Base-by-base conservation (phyloP, 92 coral and sea anemone species). In the Epizoanthus scotinus region DNA sequence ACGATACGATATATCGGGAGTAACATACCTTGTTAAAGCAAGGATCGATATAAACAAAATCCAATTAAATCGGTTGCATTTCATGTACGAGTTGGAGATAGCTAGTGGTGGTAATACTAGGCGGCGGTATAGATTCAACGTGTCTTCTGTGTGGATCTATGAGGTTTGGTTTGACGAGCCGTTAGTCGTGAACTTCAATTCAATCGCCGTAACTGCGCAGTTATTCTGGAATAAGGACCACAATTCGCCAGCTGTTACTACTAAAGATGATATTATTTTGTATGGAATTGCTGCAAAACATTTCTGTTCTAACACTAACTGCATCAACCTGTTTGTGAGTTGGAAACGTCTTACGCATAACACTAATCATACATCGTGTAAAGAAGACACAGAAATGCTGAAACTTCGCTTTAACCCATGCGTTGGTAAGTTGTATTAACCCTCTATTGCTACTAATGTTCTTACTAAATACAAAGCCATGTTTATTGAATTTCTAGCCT, bases 81-180 rank as follows among this genome's bases (percentile, higher is more conserved):
- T 67, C 14, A 57, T 8, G 38, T 75, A 40, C 24, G 57, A 75
- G 44, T 18, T 75, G 81, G 56, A 22, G 67, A 38, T 75, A 40
- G 0, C 28, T 20, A n/a, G 40, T 59, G 81, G 22, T 24, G 27
- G 44, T 15, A 38, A 24, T 0, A 0, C 18, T 3, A 57, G 10
- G 44, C 8, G 20, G 44, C 8, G 20, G 21, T 40, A 58, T 36
- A 40, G 21, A 8, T 63, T 79, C 47, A 64, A 14, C 28, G 44
- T 79, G 64, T 19, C 62, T 27, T 62, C 61, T 0, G 63, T 49
- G 29, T 15, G 1, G 25, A 36, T 73, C 3, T 79, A 42, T 17
- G 63, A 64, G 21, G 49, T 63, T 54, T 64, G 71, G 73, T 79
- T 79, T 79, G 27, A 12, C 22, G 18, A 64, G 52, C 83, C 83